Evolutionary conservation across 2,113 vertebrate species (phyloP).

Genomic region (Psettodes erumei): DNA sequence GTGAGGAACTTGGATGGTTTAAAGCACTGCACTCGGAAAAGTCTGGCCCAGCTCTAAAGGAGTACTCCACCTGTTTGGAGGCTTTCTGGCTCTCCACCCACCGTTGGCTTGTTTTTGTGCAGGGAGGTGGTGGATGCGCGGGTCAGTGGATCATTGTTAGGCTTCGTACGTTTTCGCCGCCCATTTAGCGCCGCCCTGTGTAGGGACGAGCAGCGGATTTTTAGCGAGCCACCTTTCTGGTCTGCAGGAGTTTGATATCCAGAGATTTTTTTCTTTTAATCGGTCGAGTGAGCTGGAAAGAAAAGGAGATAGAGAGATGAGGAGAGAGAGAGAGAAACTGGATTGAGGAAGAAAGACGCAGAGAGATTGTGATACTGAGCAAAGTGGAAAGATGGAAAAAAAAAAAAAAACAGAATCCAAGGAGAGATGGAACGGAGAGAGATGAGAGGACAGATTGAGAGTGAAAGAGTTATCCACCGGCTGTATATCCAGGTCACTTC

Average conservation of each 20-base stretch:
- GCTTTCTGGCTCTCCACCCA: too few species aligned
- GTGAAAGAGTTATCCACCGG: constrained; percentile 21
- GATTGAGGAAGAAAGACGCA: neutral
- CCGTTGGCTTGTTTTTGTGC: too few species aligned
- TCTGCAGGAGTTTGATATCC: neutral
- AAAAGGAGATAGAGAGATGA: neutral
- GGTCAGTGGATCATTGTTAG: too few species aligned
- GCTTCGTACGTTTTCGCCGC: too few species aligned
- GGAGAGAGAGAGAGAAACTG: neutral
- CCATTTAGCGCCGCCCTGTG: too few species aligned
- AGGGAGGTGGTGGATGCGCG: too few species aligned
- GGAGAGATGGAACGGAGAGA: constrained; percentile 1
- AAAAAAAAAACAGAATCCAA: constrained; percentile 14
- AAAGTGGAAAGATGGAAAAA: constrained; percentile 28
- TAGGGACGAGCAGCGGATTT: neutral
- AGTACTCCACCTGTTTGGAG: too few species aligned
- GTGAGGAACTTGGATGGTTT: neutral
- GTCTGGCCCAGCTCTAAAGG: too few species aligned
- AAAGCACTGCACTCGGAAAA: neutral
- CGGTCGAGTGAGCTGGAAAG: neutral
- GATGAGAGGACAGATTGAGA: constrained; percentile 35
- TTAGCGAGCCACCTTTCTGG: neutral
- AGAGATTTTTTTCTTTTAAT: constrained; percentile 9
- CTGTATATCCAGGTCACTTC: constrained; percentile 42
- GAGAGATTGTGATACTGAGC: constrained; percentile 17